A percentile compares a stretch with the other conserved stretches of the same genome.
Conservation (phyloP, 1,140 invertebrate species). For the Drosophila prosaltans region DNA sequence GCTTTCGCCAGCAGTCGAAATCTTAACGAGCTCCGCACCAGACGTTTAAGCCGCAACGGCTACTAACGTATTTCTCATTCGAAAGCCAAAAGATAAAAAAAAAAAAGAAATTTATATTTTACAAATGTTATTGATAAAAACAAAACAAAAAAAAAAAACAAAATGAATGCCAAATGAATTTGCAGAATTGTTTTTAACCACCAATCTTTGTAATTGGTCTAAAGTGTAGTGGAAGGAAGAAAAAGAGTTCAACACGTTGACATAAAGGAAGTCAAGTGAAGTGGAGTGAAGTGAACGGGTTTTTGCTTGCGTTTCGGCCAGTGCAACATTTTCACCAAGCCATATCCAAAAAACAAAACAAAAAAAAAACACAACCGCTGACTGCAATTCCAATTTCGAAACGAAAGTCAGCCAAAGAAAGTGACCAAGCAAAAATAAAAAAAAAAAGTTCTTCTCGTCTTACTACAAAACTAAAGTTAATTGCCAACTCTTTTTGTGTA, state of each 20-base stretch:
- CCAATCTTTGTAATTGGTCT: constrained; percentile 26
- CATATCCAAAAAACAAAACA: constrained; percentile 35
- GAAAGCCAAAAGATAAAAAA: constrained; percentile 32
- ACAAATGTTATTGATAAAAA: neutral
- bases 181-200: constrained; percentile 25
- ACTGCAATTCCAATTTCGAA: constrained; percentile 71
- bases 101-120: neutral
- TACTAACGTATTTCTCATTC: neutral
- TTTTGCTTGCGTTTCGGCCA: constrained; percentile 8
- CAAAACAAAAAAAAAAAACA: neutral
- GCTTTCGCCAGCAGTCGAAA: constrained; percentile 74
- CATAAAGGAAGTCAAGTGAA: constrained; percentile 36
- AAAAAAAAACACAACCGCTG: neutral
- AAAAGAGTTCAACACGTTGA: constrained; percentile 34
- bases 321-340: constrained; percentile 65
- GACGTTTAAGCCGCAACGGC: constrained; percentile 50
- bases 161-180: constrained; percentile 48
- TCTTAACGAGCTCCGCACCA: constrained; percentile 59
- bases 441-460: constrained; percentile 32
- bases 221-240: constrained; percentile 53
- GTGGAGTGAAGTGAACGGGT: constrained; percentile 64
- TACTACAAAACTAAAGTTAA: neutral
- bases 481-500: neutral
- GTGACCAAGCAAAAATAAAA: constrained; percentile 1
- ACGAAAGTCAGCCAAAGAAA: constrained; percentile 59